Evolutionary conservation across 2,888 invertebrate genomes (phyloP), one percentile per base, ranked within the genome.

Genomic region (Microctonus brassicae): DNA sequence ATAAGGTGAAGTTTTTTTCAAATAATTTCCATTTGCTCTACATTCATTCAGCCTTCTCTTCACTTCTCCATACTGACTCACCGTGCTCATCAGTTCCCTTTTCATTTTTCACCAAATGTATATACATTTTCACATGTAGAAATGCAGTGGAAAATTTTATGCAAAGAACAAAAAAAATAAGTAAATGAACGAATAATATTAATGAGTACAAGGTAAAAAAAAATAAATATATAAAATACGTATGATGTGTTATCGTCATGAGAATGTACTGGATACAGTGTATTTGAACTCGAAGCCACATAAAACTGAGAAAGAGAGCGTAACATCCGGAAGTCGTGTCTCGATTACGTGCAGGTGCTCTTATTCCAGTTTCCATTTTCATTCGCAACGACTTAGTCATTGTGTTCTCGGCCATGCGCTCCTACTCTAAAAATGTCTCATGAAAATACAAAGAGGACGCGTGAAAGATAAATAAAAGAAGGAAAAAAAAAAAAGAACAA

Each of bases 341-440:
- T 73, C 74, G 64, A 66, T 67, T 64, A 69, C 61, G 73, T 68
- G 67, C 63, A 67, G 70, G 60, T 60, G 10, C 69, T 67, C 66
- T 63, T 42, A 64, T 58, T 61, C 70, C 29, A 22, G 65, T 47
- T 64, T 60, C 52, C 52, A 60, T 42, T 68, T 60, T 60, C 70
- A 52, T 65, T n/a, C 55, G 10, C 10, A 61, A 6, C 10, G 39
- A 22, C 24, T 39, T 22, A 13, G 36, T 69, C 22, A 26, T 55
- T 57, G 55, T 47, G 17, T 47, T 17, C 17, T 47, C 36, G 10
- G 36, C 10, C 7, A 10, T 47, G 47, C 39, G 1, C 52, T 58
- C 47, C 34, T 34, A 60, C 60, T 24, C 29, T 34, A 65, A 47
- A 68, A 61, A 70, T 65, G 36, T 65, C 57, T 70, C 58, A 42